Conservation (phyloP, 2,797 vertebrate genomes). For the Hypotaenidia okinawae region DNA sequence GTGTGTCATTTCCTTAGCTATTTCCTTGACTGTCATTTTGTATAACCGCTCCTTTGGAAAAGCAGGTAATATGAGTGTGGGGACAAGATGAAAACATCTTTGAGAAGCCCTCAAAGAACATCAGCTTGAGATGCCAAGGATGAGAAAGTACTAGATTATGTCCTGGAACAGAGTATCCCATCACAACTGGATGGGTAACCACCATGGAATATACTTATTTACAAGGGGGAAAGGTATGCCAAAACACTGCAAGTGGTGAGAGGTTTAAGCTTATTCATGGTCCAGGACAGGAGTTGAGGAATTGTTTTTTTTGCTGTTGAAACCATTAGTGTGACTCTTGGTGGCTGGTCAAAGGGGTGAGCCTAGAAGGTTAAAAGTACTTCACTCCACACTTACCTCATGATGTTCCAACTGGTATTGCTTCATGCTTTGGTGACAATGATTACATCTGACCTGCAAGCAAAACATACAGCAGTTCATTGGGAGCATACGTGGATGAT, state of each 20-base stretch:
- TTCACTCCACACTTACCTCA: neutral
- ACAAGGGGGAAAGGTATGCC: neutral
- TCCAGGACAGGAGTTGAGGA: neutral
- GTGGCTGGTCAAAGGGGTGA: neutral
- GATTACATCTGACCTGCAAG: constrained; percentile 32
- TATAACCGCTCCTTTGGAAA: neutral
- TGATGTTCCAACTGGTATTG: constrained; percentile 48
- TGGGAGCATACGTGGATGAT: neutral
- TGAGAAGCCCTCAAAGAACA: neutral
- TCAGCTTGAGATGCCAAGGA: neutral
- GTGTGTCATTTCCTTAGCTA: neutral
- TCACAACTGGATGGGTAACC: neutral
- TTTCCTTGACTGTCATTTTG: neutral
- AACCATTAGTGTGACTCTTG: neutral
- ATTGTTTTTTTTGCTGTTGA: neutral
- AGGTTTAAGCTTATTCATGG: neutral
- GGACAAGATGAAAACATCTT: neutral
- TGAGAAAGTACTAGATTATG: neutral
- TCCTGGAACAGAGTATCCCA: neutral
- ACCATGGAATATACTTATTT: neutral
- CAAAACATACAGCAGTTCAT: neutral
- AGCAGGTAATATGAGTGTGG: neutral
- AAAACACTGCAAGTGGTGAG: neutral
- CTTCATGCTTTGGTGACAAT: constrained; percentile 42
- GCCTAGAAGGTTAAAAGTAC: neutral